These are phyloP conservation scores for Anagyrus pseudococci DNA, from an alignment of 2,888 invertebrate species.

Conservation along the genomic window DNA sequence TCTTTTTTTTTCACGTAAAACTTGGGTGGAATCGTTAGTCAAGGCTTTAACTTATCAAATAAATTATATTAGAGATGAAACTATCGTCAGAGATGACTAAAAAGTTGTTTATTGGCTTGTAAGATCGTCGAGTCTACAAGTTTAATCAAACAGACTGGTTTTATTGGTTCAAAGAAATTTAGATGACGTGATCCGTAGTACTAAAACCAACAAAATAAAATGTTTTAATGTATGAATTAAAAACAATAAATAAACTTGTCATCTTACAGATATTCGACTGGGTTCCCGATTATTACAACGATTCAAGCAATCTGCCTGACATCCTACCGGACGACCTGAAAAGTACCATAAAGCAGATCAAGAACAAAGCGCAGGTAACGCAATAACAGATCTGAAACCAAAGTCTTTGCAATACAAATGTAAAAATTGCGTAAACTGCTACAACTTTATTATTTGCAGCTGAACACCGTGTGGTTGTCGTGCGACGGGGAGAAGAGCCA, in stretches of 20 bases:
- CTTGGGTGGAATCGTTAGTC: too few relatives aligned
- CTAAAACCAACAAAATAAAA: too few relatives aligned
- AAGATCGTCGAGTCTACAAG: too few relatives aligned
- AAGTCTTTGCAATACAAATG: neutral
- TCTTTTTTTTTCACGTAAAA: too few relatives aligned
- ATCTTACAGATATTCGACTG: constrained; percentile 75
- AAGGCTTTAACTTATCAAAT: too few relatives aligned
- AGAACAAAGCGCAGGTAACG: constrained; percentile 41
- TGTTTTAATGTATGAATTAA: constrained; percentile 2
- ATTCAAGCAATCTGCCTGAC: constrained; percentile 63
- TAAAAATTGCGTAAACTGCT: neutral
- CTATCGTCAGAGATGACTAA: too few relatives aligned
- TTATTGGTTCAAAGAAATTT: too few relatives aligned
- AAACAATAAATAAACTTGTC: constrained; percentile 50
- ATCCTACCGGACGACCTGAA: constrained; percentile 70
- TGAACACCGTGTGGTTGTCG: constrained; percentile 88
- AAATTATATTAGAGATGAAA: too few relatives aligned
- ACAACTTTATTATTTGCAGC: constrained; percentile 62
- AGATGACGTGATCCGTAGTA: too few relatives aligned
- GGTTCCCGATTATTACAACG: constrained; percentile 72
- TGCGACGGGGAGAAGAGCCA: constrained; percentile 92
- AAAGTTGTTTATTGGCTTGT: too few relatives aligned
- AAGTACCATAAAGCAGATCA: constrained; percentile 59
- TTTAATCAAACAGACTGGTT: too few relatives aligned
- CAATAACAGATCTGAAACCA: neutral